Percentiles rank a stretch among this genome's conserved stretches.
Conservation (phyloP, 2,797 vertebrate genomes). For the Astyanax mexicanus region DNA sequence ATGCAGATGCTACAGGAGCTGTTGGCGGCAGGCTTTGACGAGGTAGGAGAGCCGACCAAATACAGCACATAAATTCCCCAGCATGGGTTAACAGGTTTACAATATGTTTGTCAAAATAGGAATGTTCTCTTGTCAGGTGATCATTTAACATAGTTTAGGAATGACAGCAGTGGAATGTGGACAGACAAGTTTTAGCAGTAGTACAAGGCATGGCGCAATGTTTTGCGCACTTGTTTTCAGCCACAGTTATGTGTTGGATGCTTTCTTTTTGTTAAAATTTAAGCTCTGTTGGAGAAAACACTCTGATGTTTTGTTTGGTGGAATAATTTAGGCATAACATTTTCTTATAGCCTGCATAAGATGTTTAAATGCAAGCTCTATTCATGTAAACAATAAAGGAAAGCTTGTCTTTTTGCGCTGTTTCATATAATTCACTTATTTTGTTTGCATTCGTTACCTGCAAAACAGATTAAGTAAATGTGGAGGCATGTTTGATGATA, state of each 20-base stretch:
- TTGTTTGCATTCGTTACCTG: neutral
- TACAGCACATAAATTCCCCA: neutral
- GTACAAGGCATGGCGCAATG: neutral
- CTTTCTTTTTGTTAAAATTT: constrained; percentile 2
- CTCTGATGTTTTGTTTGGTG: neutral
- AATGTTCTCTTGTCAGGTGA: constrained; percentile 46
- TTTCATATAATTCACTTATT: too few relatives aligned
- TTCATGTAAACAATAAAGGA: neutral
- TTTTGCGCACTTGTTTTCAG: constrained; percentile 13
- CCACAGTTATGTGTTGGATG: constrained; percentile 15
- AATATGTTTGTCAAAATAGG: neutral
- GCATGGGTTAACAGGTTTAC: too few relatives aligned
- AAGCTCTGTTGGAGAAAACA: neutral
- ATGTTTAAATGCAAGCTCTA: neutral
- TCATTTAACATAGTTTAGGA: constrained; percentile 41
- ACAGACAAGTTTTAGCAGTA: constrained; percentile 38
- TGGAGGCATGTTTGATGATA: neutral
- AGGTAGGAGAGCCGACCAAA: constrained; percentile 77
- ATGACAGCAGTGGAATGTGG: constrained; percentile 53
- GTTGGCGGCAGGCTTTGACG: constrained; percentile 87
- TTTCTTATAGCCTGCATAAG: neutral
- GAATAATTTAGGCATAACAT: neutral
- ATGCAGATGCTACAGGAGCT: constrained; percentile 87
- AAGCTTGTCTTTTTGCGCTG: neutral
- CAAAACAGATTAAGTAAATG: neutral